Conservation (phyloP, 2,797 vertebrate genomes). For the Characodon lateralis region DNA sequence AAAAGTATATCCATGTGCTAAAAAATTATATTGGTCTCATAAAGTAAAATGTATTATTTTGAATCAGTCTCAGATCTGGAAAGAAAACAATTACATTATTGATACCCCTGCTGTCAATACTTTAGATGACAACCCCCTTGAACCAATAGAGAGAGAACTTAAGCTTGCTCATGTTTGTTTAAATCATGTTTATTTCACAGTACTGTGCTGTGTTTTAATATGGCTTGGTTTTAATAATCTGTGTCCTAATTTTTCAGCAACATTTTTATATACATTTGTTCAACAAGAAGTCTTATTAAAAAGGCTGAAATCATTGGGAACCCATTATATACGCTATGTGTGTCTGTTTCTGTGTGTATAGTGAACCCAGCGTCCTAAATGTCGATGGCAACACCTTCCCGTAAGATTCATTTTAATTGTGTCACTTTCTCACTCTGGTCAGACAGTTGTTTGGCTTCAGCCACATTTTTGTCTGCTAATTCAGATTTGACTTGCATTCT, state of each 20-base stretch:
- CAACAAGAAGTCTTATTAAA: neutral
- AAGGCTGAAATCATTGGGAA: conserved; percentile 1
- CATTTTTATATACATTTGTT: neutral
- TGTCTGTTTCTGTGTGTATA: conserved; percentile 7
- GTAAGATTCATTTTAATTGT: neutral
- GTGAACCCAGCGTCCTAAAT: neutral
- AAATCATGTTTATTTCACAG: neutral
- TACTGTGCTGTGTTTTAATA: neutral
- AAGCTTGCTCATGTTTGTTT: neutral
- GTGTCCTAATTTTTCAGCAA: neutral
- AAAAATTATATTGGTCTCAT: too few species aligned
- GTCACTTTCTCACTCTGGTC: neutral
- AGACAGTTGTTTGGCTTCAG: neutral
- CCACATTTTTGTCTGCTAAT: neutral
- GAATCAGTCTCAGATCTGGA: too few species aligned
- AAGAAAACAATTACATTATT: neutral
- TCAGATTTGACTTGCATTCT: neutral
- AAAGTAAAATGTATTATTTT: too few species aligned
- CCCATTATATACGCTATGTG: neutral
- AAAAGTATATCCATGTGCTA: neutral
- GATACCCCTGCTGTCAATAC: neutral
- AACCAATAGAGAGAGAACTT: neutral
- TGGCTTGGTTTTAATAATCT: neutral
- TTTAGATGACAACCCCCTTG: neutral
- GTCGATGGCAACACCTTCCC: neutral